phyloP scores from a whole-genome alignment of 2,113 vertebrate genomes.

The Coptodon rendalli region DNA sequence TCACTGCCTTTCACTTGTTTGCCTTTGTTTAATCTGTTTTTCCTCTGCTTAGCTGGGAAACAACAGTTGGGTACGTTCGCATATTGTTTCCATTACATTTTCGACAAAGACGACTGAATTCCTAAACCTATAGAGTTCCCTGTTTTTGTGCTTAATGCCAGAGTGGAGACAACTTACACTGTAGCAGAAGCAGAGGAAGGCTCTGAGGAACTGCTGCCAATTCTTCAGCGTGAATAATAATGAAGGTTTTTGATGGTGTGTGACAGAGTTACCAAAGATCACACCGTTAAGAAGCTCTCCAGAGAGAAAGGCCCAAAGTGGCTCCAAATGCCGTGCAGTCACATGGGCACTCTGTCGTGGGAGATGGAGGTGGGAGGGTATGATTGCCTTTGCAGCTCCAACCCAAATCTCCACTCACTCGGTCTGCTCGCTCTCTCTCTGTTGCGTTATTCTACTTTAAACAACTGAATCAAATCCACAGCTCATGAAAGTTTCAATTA shows the following conservation, averaged over 20 bases:
- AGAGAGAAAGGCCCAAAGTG: neutral
- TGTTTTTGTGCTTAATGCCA: neutral
- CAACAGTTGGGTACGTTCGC: neutral
- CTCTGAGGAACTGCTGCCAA: conserved; percentile 25
- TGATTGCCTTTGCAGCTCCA: neutral
- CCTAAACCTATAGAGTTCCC: neutral
- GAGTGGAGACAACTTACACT: neutral
- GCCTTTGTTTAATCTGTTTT: neutral
- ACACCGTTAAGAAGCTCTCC: conserved; percentile 57
- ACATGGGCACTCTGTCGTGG: conserved; percentile 16
- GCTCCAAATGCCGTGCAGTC: conserved; percentile 70
- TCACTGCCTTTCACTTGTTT: conserved; percentile 27
- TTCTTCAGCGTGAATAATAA: conserved; percentile 69
- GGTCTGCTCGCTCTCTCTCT: neutral
- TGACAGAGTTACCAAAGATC: conserved; percentile 81
- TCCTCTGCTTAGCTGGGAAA: neutral
- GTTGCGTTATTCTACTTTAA: neutral
- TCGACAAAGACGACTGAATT: neutral
- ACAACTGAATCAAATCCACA: neutral
- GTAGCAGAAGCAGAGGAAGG: neutral
- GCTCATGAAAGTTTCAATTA: neutral
- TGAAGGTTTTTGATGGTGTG: conserved; percentile 78
- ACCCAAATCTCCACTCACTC: neutral
- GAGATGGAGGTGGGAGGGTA: conserved; percentile 42
- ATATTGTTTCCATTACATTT: conserved; percentile 32